Base-by-base conservation (phyloP, 1,140 invertebrate genomes). In the Antheraea pernyi region DNA sequence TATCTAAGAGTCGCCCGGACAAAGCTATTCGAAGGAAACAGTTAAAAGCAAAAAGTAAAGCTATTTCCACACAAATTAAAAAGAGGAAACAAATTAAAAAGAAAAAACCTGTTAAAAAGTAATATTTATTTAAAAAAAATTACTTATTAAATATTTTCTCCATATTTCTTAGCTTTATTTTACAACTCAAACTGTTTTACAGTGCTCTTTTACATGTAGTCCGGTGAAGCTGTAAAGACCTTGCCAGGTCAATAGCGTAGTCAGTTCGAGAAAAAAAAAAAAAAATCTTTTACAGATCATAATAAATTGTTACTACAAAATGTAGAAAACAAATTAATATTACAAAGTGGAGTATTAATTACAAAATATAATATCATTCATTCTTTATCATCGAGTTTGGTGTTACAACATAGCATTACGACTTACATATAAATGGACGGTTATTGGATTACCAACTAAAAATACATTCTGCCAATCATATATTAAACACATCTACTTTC, bases 1-100 rank as follows among this genome's bases (percentile, higher is more conserved):
- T 73, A 70, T 62, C 80, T 22, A 89, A 82, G 70, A 81, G 68
- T 60, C 84, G 81, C 67, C 87, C 88, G 7, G 86, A 92, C 22
- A 85, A 84, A 75, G 82, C 88, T 6, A 93, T 93, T 19, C 83
- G 91, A 72, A 82, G 92, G 19, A 92, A 93, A 76, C 92, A 93
- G 70, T 83, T 93, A 0, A 92, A 91, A 72, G 89, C 85, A 22
- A 89, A 91, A 73, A 84, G 84, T 70, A 93, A 89, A 68, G 77
- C 81, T 19, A 88, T 88, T 69, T 91, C 89, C 42, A 83, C 86
- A 74, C 87, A 92, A 78, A 92, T 92, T 19, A 92, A 92, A 46
- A 92, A 91, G 67, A 88, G 88, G 16, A 93, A 86, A 79, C 81
- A 84, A 37, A 77, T 87, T 42, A 86, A 86, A 67, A 89, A 83